Conservation (phyloP, 2,797 vertebrate species). For the Tympanoctomys barrerae region DNA sequence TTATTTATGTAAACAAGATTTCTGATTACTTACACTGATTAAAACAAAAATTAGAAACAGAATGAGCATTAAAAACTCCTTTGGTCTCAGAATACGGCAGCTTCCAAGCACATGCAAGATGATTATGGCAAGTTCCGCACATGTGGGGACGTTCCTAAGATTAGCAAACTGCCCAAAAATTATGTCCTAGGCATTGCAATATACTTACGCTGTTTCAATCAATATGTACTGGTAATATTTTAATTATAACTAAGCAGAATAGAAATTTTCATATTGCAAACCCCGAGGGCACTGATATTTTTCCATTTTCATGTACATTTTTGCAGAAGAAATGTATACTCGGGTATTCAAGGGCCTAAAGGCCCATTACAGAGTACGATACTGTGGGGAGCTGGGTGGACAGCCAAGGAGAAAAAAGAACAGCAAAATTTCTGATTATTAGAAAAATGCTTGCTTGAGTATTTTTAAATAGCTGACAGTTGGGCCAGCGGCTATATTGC, state of each 20-base stretch:
- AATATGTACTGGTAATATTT: not conserved
- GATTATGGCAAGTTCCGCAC: not conserved
- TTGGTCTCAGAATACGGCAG: not conserved
- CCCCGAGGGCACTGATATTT: not conserved
- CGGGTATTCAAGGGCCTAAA: not conserved
- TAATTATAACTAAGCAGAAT: not conserved
- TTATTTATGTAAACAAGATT: slow-evolving; percentile 40
- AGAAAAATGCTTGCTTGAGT: not conserved
- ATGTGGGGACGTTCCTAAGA: not conserved
- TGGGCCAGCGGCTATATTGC: not conserved
- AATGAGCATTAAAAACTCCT: not conserved
- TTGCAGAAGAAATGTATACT: not conserved
- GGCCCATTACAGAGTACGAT: not conserved
- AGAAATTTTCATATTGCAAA: not conserved
- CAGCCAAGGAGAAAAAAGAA: not conserved
- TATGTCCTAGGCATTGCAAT: not conserved
- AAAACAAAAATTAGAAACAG: slow-evolving; percentile 15
- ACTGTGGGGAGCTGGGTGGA: not conserved
- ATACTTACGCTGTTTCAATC: not conserved
- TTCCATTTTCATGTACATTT: not conserved
- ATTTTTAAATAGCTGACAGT: not conserved
- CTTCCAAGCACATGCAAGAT: not conserved
- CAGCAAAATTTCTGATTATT: not conserved
- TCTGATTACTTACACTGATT: not conserved
- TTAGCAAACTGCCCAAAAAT: not conserved